Percentiles rank a stretch among this genome's conserved stretches.
phyloP scores from a whole-genome alignment of 2,888 invertebrate species.

The Epirrhoe alternata region DNA sequence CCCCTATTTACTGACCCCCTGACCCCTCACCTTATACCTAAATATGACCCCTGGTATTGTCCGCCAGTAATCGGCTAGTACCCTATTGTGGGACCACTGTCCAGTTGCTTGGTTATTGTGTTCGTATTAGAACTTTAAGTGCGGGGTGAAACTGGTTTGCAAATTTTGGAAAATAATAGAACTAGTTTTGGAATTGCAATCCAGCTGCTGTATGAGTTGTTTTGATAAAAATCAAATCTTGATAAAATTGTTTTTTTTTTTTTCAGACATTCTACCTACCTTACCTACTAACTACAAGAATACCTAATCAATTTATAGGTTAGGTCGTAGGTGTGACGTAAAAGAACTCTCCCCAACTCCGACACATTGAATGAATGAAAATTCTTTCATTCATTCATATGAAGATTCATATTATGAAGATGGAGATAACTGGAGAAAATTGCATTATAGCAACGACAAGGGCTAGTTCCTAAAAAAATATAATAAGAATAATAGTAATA shows the following conservation, averaged over 20 bases:
- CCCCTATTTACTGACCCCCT: conserved; percentile 81
- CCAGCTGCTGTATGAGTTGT: conserved; percentile 38
- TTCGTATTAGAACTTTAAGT: conserved; percentile 79
- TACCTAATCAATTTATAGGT: too few species aligned
- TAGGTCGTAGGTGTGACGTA: too few species aligned
- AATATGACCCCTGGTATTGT: conserved; percentile 83
- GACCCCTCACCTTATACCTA: conserved; percentile 82
- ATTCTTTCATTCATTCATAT: too few species aligned
- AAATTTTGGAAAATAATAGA: conserved; percentile 45
- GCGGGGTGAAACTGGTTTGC: conserved; percentile 63
- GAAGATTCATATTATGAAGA: too few species aligned
- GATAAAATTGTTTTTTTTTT: background rate
- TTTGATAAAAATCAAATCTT: conserved; percentile 7
- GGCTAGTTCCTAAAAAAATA: too few species aligned
- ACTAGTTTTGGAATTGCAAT: conserved; percentile 51
- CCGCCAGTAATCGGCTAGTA: conserved; percentile 81
- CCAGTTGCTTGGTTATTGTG: conserved; percentile 74
- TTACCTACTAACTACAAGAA: too few species aligned
- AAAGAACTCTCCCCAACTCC: too few species aligned
- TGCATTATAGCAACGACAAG: too few species aligned
- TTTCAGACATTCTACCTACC: too few species aligned
- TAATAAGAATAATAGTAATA: too few species aligned
- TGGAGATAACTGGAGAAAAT: too few species aligned
- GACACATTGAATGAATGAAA: too few species aligned
- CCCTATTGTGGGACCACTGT: conserved; percentile 74